phyloP scores from a whole-genome alignment of 2,113 vertebrate genomes.

The Coptodon bakossiorum region DNA sequence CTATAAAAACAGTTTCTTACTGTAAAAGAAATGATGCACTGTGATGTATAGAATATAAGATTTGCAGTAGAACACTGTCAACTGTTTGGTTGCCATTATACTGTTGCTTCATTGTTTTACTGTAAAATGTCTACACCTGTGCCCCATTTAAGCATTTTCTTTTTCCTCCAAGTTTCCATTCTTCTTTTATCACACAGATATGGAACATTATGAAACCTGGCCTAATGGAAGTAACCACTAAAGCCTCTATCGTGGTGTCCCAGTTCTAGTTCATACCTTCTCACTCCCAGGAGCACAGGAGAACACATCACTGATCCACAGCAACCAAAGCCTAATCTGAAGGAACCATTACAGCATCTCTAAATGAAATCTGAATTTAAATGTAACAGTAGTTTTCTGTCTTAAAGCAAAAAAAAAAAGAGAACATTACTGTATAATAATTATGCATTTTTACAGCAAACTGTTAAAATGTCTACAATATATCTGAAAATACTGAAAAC shows the following conservation, averaged over 20 bases:
- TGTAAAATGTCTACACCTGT: not conserved
- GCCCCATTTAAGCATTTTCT: not conserved
- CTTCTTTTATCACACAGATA: not conserved
- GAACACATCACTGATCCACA: not conserved
- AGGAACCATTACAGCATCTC: not conserved
- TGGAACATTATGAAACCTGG: not conserved
- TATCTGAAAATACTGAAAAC: not conserved
- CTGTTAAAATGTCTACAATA: not conserved
- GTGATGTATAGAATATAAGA: not conserved
- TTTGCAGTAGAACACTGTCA: not conserved
- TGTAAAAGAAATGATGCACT: not conserved
- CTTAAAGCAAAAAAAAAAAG: not conserved
- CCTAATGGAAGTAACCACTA: not conserved
- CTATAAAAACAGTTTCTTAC: not conserved
- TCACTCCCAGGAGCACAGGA: not conserved
- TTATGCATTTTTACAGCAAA: not conserved
- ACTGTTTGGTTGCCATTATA: not conserved
- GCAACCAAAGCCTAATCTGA: not conserved
- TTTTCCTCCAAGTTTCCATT: not conserved
- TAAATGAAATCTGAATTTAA: not conserved
- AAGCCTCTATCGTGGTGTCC: not conserved
- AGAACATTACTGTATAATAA: not conserved
- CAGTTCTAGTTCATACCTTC: not conserved
- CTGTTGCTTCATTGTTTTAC: not conserved
- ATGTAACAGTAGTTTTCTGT: not conserved